Evolutionary conservation across 2,797 vertebrate species (phyloP), one percentile per base, ranked within the genome.

Genomic region (Falco novaeseelandiae): DNA sequence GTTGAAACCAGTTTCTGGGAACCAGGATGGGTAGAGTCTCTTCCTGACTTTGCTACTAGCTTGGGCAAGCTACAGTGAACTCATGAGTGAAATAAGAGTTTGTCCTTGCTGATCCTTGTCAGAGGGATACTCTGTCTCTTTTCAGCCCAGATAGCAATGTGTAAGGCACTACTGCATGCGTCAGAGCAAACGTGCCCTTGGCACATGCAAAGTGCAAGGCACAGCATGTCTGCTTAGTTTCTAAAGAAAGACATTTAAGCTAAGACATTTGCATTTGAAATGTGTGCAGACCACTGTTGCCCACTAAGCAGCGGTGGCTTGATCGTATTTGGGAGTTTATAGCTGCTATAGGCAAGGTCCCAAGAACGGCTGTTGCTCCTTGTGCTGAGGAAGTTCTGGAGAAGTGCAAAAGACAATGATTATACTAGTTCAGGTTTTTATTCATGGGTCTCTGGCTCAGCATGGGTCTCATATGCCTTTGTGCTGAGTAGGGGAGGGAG

Each of bases 401-500:
- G 38, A 81, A 29, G 17, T 22, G 14, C 30, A 58, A 19, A 93
- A 54, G 9, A 11, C 14, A 49, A 3, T 17, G 40, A 38, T 77
- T 52, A 18, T 36, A 25, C 26, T 21, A n/a, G 23, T n/a, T 20
- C 23, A 42, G 59, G 36, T 25, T 70, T 92, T 93, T 69, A 51
- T 66, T 38, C 18, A 1, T 20, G 23, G 29, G 17, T 22, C 12
- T 73, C 29, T 51, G 63, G 21, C 5, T 91, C 34, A 23, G 1
- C 0, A 0, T 34, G 49, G 20, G 18, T 62, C 40, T 59, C 0
- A 0, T 59, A 6, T 36, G 17, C 32, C n/a, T 77, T 83, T 86
- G 49, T 21, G 14, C n/a, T 69, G 72, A 65, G 17, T 2, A 30
- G 19, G 16, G 44, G 40, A 61, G 52, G 63, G 42, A 72, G 10